Conservation (phyloP, 2,113 vertebrate species). For the Thunnus thynnus region DNA sequence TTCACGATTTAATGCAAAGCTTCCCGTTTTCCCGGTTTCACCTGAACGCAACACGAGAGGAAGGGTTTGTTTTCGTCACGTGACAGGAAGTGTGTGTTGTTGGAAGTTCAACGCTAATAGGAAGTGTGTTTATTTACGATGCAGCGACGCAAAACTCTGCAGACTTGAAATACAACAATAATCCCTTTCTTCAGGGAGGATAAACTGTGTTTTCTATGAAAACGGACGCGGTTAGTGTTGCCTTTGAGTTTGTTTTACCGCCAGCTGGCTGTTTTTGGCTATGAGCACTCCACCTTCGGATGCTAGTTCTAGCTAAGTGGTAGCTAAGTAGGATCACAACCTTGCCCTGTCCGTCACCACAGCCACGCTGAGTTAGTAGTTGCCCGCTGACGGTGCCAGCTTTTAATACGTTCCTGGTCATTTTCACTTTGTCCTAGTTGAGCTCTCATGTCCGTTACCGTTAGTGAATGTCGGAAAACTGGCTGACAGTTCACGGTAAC, state of each 20-base stretch:
- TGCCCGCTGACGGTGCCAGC: not conserved
- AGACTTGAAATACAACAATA: not conserved
- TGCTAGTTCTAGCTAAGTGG: constrained; percentile 52
- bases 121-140: constrained; percentile 61
- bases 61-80: constrained; percentile 81
- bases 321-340: constrained; percentile 57
- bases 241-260: not conserved
- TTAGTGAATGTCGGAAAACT: not conserved
- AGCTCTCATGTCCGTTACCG: not conserved
- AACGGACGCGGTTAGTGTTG: not conserved
- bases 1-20: no score
- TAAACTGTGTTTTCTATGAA: not conserved
- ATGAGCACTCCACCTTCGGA: not conserved
- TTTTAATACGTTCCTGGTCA: not conserved
- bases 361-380: not conserved
- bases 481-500: no score
- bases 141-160: constrained; percentile 29
- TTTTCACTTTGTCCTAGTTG: not conserved
- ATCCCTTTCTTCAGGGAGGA: not conserved
- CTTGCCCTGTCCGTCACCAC: constrained; percentile 42
- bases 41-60: constrained; percentile 14
- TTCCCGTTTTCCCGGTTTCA: not conserved
- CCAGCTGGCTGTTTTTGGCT: not conserved
- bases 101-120: constrained; percentile 44
- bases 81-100: constrained; percentile 79